These are phyloP conservation scores for Acropternis orthonyx DNA, from an alignment of 2,797 vertebrate species.

Conservation along the genomic window DNA sequence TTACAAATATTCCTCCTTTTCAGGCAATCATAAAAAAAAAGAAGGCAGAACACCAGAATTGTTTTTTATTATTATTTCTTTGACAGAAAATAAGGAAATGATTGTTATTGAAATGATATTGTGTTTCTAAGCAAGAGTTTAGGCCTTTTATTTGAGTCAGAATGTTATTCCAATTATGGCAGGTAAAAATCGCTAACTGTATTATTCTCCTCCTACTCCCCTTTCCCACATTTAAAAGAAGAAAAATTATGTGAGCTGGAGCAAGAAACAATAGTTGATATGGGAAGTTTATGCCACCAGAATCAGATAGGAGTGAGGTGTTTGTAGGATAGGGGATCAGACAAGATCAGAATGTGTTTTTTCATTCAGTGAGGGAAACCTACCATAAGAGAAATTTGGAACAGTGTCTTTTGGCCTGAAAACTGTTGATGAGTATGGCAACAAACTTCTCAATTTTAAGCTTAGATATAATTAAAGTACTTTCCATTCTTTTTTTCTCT, in stretches of 20 bases:
- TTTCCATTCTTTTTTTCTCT: background rate
- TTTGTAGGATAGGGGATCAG: background rate
- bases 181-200: background rate
- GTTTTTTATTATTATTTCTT: background rate
- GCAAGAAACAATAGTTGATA: background rate
- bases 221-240: rapidly evolving
- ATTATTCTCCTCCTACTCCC: background rate
- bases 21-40: background rate
- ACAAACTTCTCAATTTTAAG: background rate
- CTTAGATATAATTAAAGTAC: background rate
- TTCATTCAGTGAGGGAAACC: background rate
- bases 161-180: background rate
- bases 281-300: background rate
- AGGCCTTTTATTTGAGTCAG: background rate
- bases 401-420: background rate
- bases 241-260: background rate
- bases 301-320: rapidly evolving
- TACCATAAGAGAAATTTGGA: background rate
- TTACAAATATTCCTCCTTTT: background rate
- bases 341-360: background rate
- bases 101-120: background rate
- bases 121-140: background rate
- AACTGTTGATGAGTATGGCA: background rate
- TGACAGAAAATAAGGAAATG: background rate
- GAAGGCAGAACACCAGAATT: background rate